Evolutionary conservation across 2,797 vertebrate genomes (phyloP), one percentile per base, ranked within the genome.

Genomic region (Lindbergichthys nudifrons): DNA sequence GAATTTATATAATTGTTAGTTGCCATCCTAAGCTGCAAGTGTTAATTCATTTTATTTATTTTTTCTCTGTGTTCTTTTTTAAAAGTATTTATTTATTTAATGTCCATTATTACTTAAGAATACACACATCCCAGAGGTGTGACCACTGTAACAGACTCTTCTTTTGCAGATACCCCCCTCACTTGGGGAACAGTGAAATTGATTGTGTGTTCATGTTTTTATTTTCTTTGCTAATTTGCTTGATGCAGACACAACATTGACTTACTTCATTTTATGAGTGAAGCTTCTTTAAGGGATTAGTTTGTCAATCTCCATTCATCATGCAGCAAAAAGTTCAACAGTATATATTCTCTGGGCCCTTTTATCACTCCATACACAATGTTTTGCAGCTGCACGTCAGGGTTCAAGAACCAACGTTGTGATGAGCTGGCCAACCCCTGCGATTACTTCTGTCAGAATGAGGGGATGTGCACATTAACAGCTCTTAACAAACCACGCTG

Each of bases 371-470:
- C 87, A 67, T 85, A 92, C 88, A 91, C 90, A 86, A 93, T 95
- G 92, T 98, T 97, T 98, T 98, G 92, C 98, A 99, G 98, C 97
- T 99, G 98, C 95, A 98, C 98, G 93, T 95, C 97, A 95, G 97
- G 97, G 95, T 99, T 99, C 98, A 99, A 99, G 98, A 99, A 96
- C 97, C 98, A 98, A 96, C 98, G 98, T 95, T 99, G 98, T 96
- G 98, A 99, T 96, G 97, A 99, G 96, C 97, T 98, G 97, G 96
- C 97, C 95, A 99, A 99, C 96, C 98, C 97, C 93, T 99, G 98
- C 96, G 98, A 99, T 98, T 97, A 98, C 97, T 99, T 98, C 98
- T 99, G 98, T 98, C 98, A 99, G 97, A 99, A 99, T 97, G 98
- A 99, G 96, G 98, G 98, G 96, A 96, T 98, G 96, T 99, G 98